A percentile compares a stretch with the other conserved stretches of the same genome.
phyloP scores from a whole-genome alignment of 2,797 vertebrate species.

The Lagocephalus sceleratus region DNA sequence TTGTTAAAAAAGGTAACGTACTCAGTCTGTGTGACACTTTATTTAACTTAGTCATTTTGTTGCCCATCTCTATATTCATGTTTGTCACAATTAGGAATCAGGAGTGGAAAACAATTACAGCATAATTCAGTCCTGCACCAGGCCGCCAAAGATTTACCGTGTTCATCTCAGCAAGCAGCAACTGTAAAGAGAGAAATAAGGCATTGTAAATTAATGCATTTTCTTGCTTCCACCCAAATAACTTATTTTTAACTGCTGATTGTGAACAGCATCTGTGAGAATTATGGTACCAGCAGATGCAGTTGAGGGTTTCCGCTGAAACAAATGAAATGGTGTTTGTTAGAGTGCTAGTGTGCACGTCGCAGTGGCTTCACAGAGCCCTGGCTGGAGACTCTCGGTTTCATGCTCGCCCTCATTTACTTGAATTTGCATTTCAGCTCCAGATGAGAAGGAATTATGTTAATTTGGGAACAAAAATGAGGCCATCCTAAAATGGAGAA shows the following conservation, averaged over 20 bases:
- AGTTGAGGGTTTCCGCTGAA: too few species aligned
- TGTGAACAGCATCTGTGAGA: too few species aligned
- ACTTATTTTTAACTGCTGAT: too few species aligned
- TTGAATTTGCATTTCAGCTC: too few species aligned
- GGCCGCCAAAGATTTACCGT: conserved; percentile 1
- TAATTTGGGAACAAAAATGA: not conserved
- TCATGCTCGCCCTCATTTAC: not conserved
- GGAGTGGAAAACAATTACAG: not conserved
- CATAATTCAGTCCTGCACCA: not conserved
- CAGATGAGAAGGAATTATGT: not conserved
- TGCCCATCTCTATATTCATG: conserved; percentile 12
- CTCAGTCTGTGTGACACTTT: conserved; percentile 34
- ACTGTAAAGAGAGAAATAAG: too few species aligned
- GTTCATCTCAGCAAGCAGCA: conserved; percentile 6
- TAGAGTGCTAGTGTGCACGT: not conserved
- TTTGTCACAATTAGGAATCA: conserved; percentile 17
- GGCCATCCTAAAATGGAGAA: too few species aligned
- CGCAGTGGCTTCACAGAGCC: too few species aligned
- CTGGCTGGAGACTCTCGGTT: not conserved
- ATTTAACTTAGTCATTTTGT: conserved; percentile 19
- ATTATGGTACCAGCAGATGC: too few species aligned
- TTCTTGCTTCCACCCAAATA: too few species aligned
- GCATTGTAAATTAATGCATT: too few species aligned
- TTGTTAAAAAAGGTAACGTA: conserved; percentile 48
- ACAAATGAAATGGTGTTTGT: not conserved